Evolutionary conservation across 1,140 invertebrate genomes (phyloP).

Genomic region (Teleopsis dalmanni): DNA sequence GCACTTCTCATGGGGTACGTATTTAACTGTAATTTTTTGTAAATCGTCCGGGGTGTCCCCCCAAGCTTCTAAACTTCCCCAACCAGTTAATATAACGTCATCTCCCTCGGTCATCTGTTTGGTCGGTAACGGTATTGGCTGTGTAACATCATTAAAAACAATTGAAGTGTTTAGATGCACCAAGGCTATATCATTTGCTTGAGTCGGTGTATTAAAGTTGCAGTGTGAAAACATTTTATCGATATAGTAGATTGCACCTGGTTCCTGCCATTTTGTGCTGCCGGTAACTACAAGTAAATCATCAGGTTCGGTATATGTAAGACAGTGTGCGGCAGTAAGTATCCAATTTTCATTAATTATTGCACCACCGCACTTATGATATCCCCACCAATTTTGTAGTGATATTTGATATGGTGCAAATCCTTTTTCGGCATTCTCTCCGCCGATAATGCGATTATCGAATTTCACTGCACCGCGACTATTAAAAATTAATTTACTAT

Average conservation of each 20-base stretch:
- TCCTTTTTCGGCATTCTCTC: conserved; percentile 34
- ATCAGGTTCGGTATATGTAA: conserved; percentile 8
- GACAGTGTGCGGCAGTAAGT: conserved; percentile 43
- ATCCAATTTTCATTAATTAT: conserved; percentile 37
- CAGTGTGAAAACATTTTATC: conserved; percentile 19
- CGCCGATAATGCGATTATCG: conserved; percentile 35
- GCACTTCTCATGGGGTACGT: conserved; percentile 16
- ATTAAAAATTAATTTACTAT: too few species aligned
- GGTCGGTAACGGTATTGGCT: conserved; percentile 27
- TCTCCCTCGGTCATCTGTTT: conserved; percentile 14
- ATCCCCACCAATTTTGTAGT: conserved; percentile 17
- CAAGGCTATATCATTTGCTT: conserved; percentile 48
- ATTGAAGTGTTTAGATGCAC: conserved; percentile 41
- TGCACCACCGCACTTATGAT: conserved; percentile 44
- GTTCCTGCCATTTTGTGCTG: conserved; percentile 17
- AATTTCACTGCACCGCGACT: too few species aligned
- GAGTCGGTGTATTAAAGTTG: conserved; percentile 25
- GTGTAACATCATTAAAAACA: conserved; percentile 39
- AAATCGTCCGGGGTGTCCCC: conserved; percentile 17
- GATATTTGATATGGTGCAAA: conserved; percentile 42
- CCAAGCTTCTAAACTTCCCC: conserved; percentile 16
- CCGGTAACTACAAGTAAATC: conserved; percentile 20
- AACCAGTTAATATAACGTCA: conserved; percentile 43
- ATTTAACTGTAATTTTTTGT: conserved; percentile 16
- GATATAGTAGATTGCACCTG: conserved; percentile 14